Percentiles rank a stretch among this genome's conserved stretches.
Evolutionary conservation across 2,888 invertebrate species (phyloP).

Genomic region (Tyria jacobaeae): DNA sequence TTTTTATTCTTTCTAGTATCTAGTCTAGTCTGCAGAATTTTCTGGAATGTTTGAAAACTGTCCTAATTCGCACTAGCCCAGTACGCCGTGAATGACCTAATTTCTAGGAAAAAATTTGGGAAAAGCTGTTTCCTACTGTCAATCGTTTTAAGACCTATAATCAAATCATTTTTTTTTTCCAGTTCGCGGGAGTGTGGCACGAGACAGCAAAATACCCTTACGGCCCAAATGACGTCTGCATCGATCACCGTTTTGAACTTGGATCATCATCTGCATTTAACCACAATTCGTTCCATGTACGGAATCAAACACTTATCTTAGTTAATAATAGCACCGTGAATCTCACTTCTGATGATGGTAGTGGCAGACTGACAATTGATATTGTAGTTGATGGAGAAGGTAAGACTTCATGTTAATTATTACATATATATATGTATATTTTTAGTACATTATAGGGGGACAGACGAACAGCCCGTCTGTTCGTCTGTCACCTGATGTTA

Average conservation of each 20-base stretch:
- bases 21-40: not conserved
- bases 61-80: not conserved
- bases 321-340: conserved; percentile 36
- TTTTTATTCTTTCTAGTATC: no score
- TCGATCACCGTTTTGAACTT: conserved; percentile 45
- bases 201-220: conserved; percentile 62
- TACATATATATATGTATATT: not conserved
- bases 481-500: no score
- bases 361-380: conserved; percentile 33
- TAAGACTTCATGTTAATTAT: conserved; percentile 1
- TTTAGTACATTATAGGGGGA: no score
- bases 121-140: not conserved
- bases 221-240: conserved; percentile 56
- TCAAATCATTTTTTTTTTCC: not conserved
- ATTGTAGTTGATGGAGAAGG: conserved; percentile 23
- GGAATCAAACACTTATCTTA: conserved; percentile 41
- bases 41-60: not conserved
- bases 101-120: no score
- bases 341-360: conserved; percentile 30
- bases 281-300: conserved; percentile 50
- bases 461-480: no score
- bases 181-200: conserved; percentile 65
- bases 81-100: not conserved
- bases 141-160: not conserved
- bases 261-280: conserved; percentile 26